phyloP scores from a whole-genome alignment of 2,113 vertebrate genomes.

The Hypocryptadius cinnamomeus region DNA sequence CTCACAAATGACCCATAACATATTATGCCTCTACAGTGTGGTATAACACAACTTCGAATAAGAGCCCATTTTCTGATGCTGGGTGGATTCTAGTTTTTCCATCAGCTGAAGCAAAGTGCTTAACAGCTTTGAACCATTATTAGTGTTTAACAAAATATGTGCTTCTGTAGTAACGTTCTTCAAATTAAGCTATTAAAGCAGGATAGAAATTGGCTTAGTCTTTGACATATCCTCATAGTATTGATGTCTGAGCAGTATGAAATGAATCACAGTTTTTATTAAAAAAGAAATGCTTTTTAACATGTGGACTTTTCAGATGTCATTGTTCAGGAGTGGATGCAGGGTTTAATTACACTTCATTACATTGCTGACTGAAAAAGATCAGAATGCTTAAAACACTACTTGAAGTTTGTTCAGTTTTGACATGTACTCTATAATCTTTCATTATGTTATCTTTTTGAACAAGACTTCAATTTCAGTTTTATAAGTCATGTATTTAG shows the following conservation, averaged over 20 bases:
- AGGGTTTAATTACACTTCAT: conserved; percentile 21
- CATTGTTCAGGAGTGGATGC: conserved; percentile 19
- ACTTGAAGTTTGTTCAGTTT: background rate
- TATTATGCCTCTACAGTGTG: background rate
- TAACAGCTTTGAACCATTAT: conserved; percentile 49
- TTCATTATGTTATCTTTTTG: background rate
- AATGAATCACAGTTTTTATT: conserved; percentile 28
- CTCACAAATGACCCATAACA: background rate
- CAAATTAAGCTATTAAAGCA: conserved; percentile 42
- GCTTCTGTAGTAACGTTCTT: conserved; percentile 28
- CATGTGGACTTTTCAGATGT: conserved; percentile 29
- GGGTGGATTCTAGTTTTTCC: conserved; percentile 3
- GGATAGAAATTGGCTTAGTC: conserved; percentile 27
- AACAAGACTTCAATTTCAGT: conserved; percentile 24
- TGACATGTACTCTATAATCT: background rate
- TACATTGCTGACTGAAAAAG: background rate
- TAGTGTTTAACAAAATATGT: conserved; percentile 46
- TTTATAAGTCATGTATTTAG: background rate
- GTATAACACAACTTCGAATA: background rate
- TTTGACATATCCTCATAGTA: conserved; percentile 27
- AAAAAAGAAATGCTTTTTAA: conserved; percentile 20
- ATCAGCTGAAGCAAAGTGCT: conserved; percentile 14
- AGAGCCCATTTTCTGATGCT: conserved; percentile 20
- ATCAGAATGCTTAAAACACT: conserved; percentile 22
- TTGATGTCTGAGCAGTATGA: conserved; percentile 5